These are phyloP conservation scores for Larimichthys polyactis DNA, from an alignment of 2,113 vertebrate species.

Conservation along the genomic window DNA sequence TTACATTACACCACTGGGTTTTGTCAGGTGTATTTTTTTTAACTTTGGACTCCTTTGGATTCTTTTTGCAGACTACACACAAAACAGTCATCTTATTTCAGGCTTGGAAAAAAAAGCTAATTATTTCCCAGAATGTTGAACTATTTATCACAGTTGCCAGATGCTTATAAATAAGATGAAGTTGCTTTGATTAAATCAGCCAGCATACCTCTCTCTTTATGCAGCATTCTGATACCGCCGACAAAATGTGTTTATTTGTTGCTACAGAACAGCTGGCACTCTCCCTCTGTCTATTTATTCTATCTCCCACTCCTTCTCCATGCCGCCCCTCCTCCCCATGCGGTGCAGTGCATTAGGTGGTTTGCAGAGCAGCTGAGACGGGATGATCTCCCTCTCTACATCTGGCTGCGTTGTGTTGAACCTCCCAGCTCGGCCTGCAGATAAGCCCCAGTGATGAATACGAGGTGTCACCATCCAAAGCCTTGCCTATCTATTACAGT, in stretches of 20 bases:
- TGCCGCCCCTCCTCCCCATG: not conserved
- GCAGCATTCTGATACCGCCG: not conserved
- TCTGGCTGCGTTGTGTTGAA: conserved; percentile 67
- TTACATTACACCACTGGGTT: not conserved
- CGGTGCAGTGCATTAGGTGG: conserved; percentile 16
- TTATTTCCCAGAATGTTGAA: not conserved
- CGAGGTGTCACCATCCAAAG: conserved; percentile 69
- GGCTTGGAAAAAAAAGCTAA: not conserved
- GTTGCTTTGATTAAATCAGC: not conserved
- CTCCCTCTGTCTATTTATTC: conserved; percentile 7
- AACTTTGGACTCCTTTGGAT: not conserved
- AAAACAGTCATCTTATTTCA: not conserved
- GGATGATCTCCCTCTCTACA: conserved; percentile 41
- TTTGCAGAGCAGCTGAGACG: conserved; percentile 22
- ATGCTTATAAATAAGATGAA: not conserved
- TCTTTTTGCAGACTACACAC: not conserved
- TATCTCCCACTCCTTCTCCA: not conserved
- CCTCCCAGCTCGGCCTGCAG: conserved; percentile 59
- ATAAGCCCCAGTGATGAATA: conserved; percentile 81
- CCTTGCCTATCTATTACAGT: conserved; percentile 68
- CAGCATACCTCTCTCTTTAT: not conserved
- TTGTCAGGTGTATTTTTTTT: not conserved
- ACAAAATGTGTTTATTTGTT: not conserved
- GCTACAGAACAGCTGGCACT: conserved; percentile 16
- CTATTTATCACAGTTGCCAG: not conserved